Evolutionary conservation across 2,113 vertebrate genomes (phyloP), one percentile per base, ranked within the genome.

Genomic region (Rhabdomys dilectus): DNA sequence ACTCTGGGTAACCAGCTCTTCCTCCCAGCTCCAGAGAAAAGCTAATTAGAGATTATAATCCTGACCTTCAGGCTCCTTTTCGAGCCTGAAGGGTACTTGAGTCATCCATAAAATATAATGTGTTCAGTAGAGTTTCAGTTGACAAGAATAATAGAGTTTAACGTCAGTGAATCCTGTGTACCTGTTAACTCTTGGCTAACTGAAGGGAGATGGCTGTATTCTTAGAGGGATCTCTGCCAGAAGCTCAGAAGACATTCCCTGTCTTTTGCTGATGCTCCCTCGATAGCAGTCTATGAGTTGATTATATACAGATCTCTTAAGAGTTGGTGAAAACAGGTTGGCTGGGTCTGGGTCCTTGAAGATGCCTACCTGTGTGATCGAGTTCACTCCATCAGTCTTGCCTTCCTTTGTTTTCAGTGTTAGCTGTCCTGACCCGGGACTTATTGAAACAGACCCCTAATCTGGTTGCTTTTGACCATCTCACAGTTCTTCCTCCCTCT

Each of bases 11-110:
- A 75, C 89, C 42, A 88, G 93, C 93, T 89, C 86, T 94, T 89
- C 80, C 95, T 95, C 73, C 36, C 75, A 77, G 93, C 95, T 96
- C 95, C 92, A 97, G 97, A 97, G 96, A 95, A 96, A 92, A 97
- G 95, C 97, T 96, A 97, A 98, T 97, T 97, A 97, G 95, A 91
- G 94, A 96, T 89, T 91, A 96, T 94, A 91, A 96, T 97, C 95
- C 76, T 97, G 96, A 98, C 96, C 97, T 97, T 97, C 97, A 95
- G 94, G 94, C 76, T 94, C 95, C 58, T 92, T 90, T 36, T 76
- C 31, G 66, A 97, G 96, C 92, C 80, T 82, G 94, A 97, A 97
- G 92, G 88, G 72, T 96, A 95, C 95, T 95, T 96, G 94, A 97
- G 91, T 97, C 95, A 97, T 97, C 95, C 87, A 96, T 97, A 97